These are phyloP conservation scores for Ataeniobius toweri DNA, from an alignment of 2,797 vertebrate species.

Conservation along the genomic window DNA sequence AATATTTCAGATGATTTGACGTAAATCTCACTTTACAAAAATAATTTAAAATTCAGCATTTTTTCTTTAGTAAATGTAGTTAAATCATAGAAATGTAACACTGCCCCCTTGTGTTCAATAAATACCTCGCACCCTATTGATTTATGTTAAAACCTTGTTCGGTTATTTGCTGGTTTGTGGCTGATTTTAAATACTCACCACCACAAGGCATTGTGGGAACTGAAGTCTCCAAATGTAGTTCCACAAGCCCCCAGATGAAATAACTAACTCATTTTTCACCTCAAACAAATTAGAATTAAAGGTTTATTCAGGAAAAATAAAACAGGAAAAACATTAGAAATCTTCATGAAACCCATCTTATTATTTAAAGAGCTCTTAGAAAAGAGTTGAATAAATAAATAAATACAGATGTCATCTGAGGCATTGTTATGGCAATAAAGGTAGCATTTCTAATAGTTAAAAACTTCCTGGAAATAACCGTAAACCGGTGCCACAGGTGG, in stretches of 20 bases:
- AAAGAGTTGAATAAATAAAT: slow-evolving; percentile 52
- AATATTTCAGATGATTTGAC: too few relatives aligned
- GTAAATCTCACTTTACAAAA: too few relatives aligned
- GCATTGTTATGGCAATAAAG: slow-evolving; percentile 4
- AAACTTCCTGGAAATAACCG: neutral
- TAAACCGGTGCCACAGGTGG: neutral
- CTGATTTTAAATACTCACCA: too few relatives aligned
- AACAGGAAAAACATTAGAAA: slow-evolving; percentile 20
- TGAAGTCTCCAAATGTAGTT: neutral
- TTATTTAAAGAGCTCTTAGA: slow-evolving; percentile 41
- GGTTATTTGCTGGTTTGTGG: neutral
- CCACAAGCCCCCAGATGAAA: too few relatives aligned
- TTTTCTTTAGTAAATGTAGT: too few relatives aligned
- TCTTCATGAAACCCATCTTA: slow-evolving; percentile 34
- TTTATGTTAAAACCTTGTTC: too few relatives aligned
- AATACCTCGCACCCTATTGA: neutral
- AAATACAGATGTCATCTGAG: slow-evolving; percentile 46
- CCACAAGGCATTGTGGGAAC: neutral
- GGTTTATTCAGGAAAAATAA: slow-evolving; percentile 17
- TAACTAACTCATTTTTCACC: neutral
- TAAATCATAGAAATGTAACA: neutral
- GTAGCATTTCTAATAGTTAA: neutral
- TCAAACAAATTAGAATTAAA: neutral
- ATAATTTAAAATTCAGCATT: too few relatives aligned
- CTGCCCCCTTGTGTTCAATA: neutral